Conservation (phyloP, 2,797 vertebrate genomes). For the Semaprochilodus insignis region DNA sequence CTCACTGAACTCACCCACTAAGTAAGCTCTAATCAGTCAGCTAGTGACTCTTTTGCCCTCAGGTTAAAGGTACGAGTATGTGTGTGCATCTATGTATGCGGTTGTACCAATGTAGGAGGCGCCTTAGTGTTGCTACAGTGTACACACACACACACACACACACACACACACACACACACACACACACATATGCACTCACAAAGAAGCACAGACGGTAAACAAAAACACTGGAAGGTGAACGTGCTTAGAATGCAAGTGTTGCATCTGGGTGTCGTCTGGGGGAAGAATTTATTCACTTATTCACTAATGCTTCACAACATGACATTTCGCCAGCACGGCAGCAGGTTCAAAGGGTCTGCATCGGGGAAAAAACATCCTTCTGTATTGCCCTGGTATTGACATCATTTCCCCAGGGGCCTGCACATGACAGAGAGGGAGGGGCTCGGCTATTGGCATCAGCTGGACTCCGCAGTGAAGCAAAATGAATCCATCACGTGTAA, state of each 20-base stretch:
- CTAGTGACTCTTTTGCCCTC: constrained; percentile 25
- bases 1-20: constrained; percentile 14
- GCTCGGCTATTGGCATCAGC: constrained; percentile 24
- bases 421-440: constrained; percentile 1
- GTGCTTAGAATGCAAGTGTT: constrained; percentile 4
- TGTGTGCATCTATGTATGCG: neutral
- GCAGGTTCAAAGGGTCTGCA: constrained; percentile 42
- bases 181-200: neutral
- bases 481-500: constrained; percentile 35
- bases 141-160: constrained; percentile 1
- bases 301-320: constrained; percentile 49
- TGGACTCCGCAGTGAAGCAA: constrained; percentile 13
- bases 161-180: neutral
- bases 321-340: constrained; percentile 40
- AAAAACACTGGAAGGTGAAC: constrained; percentile 25
- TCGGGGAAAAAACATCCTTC: constrained; percentile 31
- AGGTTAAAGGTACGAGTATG: constrained; percentile 2
- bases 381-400: constrained; percentile 38
- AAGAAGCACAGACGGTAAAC: constrained; percentile 6
- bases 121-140: neutral
- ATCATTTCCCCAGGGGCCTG: constrained; percentile 24
- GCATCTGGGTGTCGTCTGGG: neutral
- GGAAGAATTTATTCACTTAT: constrained; percentile 45
- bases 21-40: constrained; percentile 39
- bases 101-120: neutral